phyloP scores from a whole-genome alignment of 2,888 invertebrate genomes.

The Spodoptera exigua region DNA sequence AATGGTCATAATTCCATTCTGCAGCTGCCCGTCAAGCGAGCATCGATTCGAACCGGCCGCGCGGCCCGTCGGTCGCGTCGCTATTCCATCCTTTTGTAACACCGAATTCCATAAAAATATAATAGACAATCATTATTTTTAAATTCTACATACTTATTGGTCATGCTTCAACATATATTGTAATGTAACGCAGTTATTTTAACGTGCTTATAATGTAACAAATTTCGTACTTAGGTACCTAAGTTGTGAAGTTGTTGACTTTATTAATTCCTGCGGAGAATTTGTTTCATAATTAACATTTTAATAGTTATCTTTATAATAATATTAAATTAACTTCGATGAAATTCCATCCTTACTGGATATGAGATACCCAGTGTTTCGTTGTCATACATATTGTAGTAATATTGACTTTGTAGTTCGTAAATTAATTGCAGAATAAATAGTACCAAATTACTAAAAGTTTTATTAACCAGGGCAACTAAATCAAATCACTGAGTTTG shows the following conservation, averaged over 20 bases:
- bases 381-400: too few relatives aligned
- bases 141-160: slow-evolving; percentile 70
- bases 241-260: too few relatives aligned
- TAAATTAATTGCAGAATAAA: too few relatives aligned
- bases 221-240: slow-evolving; percentile 3
- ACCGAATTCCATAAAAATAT: slow-evolving; percentile 79
- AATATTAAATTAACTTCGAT: slow-evolving; percentile 26
- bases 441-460: not conserved
- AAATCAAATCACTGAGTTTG: slow-evolving; percentile 20
- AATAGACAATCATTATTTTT: slow-evolving; percentile 80
- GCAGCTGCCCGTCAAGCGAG: slow-evolving; percentile 87
- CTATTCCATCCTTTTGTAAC: slow-evolving; percentile 77
- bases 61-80: slow-evolving; percentile 33
- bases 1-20: slow-evolving; percentile 87
- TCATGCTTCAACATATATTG: slow-evolving; percentile 62
- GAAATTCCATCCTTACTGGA: not conserved
- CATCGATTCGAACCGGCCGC: slow-evolving; percentile 78
- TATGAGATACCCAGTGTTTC: too few relatives aligned
- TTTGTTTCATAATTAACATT: slow-evolving; percentile 28
- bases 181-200: slow-evolving; percentile 66
- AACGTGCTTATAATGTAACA: slow-evolving; percentile 36
- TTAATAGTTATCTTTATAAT: slow-evolving; percentile 21
- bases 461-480: slow-evolving; percentile 19
- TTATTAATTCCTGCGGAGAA: slow-evolving; percentile 38
- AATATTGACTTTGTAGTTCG: too few relatives aligned